Conservation (phyloP, 2,797 vertebrate genomes). For the Perodicticus potto region DNA sequence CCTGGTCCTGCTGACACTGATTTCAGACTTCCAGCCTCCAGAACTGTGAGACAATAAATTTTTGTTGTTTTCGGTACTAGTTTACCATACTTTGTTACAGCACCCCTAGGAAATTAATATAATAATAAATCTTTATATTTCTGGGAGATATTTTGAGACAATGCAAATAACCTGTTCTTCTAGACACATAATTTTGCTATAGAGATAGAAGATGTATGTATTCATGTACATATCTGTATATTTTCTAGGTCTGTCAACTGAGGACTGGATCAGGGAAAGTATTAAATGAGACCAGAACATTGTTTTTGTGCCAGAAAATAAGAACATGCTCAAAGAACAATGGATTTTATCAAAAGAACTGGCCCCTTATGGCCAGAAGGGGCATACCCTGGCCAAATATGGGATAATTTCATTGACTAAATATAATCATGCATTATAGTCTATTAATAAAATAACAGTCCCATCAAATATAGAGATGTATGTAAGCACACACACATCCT, state of each 20-base stretch:
- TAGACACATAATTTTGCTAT: neutral
- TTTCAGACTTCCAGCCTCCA: neutral
- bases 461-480: neutral
- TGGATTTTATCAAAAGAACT: neutral
- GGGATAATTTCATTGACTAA: neutral
- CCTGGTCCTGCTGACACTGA: neutral
- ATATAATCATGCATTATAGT: neutral
- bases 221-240: neutral
- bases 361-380: neutral
- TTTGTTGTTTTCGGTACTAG: neutral
- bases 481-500: neutral
- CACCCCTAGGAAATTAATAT: neutral
- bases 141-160: neutral
- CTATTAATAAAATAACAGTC: neutral
- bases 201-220: neutral
- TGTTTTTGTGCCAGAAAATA: neutral
- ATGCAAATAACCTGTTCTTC: neutral
- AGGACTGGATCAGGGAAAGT: neutral
- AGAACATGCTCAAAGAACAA: neutral
- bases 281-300: neutral
- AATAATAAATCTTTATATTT: neutral
- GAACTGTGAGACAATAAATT: neutral
- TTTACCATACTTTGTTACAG: neutral
- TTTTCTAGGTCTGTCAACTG: neutral
- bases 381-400: neutral